Base-by-base conservation (phyloP, 2,888 invertebrate species). In the Thecocarcelia acutangulata region DNA sequence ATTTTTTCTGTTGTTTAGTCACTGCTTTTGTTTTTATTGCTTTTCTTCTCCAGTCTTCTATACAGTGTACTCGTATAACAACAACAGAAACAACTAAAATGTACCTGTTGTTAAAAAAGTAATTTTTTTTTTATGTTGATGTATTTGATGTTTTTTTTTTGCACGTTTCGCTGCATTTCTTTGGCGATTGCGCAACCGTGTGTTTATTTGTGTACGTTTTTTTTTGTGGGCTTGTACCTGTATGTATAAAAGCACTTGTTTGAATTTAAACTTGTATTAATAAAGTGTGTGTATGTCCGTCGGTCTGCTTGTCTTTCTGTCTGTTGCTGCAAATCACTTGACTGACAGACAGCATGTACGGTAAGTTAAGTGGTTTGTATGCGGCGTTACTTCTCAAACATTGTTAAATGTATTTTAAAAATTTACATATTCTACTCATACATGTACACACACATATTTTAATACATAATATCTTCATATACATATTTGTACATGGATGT, bases 141-240 rank as follows among this genome's bases (percentile, higher is more conserved):
- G 44, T 75, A 33, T 76, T 76, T 52, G 66, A 52, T 44, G 59
- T 69, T 80, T 80, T 76, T 69, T 80, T 80, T 76, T 75, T 82
- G 77, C 77, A 77, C 81, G 77, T 82, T 74, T 54, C 75, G 74
- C 48, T 82, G 82, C 82, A 78, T 82, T 82, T 82, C 74, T 74
- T 82, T 78, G 21, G 61, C 78, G 82, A 82, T 82, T 82, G 82
- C 82, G 82, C 82, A 82, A 82, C 82, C 37, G 24, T 13, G 0
- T 56, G 44, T 69, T 56, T 52, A 63, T 37, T 33, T 28, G 24
- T 13, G 0, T 56, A 33, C 56, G 44, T 52, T 56, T 37, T 33
- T 28, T 28, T 46, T 46, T 48, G 58, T 75, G 2, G 5, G 17
- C 2, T 37, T 19, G 9, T 24, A 24, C 52, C 11, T 52, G 9